Percentiles rank a stretch among this genome's conserved stretches.
phyloP scores from a whole-genome alignment of 1,140 invertebrate species.

The Sweltsa coloradensis region DNA sequence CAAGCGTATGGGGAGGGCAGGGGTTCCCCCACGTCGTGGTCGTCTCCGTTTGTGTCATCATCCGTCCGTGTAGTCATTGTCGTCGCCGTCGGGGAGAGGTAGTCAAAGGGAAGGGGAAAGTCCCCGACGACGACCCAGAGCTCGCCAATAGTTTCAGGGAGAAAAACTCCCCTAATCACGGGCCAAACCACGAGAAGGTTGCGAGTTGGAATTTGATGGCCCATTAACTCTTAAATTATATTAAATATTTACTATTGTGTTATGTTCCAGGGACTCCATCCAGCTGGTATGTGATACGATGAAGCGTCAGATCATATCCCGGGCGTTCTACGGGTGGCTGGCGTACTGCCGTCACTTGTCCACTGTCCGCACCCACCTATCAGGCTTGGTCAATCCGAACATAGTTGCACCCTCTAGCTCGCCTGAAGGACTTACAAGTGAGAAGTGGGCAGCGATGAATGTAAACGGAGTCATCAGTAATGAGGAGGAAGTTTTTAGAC shows the following conservation, averaged over 20 bases:
- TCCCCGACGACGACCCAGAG: too few species aligned
- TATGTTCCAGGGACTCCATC: slow-evolving; percentile 36
- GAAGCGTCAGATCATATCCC: slow-evolving; percentile 85
- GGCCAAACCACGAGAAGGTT: too few species aligned
- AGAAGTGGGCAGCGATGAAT: slow-evolving; percentile 46
- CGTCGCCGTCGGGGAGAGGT: too few species aligned
- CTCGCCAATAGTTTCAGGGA: too few species aligned
- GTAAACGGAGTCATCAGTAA: slow-evolving; percentile 43
- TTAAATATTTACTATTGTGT: not conserved
- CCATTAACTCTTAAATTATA: too few species aligned
- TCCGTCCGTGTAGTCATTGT: too few species aligned
- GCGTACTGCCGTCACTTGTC: slow-evolving; percentile 85
- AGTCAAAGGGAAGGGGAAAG: too few species aligned
- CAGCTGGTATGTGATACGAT: slow-evolving; percentile 83
- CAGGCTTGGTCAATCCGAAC: slow-evolving; percentile 60
- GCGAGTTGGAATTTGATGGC: too few species aligned
- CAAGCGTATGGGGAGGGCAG: too few species aligned
- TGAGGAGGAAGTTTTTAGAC: slow-evolving; percentile 60
- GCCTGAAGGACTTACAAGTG: slow-evolving; percentile 48
- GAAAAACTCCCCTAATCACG: too few species aligned
- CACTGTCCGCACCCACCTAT: slow-evolving; percentile 82
- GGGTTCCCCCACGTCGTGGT: too few species aligned
- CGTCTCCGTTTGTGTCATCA: too few species aligned
- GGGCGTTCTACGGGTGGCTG: slow-evolving; percentile 93
- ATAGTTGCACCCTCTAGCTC: slow-evolving; percentile 12